Evolutionary conservation across 1,140 invertebrate species (phyloP), one percentile per base, ranked within the genome.

Genomic region (Drepana arcuata): DNA sequence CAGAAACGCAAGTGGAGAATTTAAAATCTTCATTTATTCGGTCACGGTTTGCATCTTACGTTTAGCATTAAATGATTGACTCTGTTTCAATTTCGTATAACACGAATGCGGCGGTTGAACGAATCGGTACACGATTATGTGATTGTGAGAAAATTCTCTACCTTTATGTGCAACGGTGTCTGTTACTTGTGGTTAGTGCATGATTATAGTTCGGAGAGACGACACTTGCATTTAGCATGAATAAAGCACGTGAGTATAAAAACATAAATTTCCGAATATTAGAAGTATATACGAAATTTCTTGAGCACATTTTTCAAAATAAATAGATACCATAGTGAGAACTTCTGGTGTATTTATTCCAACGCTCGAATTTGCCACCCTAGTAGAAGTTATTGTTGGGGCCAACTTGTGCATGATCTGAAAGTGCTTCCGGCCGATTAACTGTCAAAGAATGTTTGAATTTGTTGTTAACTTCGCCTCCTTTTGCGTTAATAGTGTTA

Each of bases 61-160:
- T 71, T 74, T 75, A 70, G 71, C 62, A 73, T 79, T 77, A 77
- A 82, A 82, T 79, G 69, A 73, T 73, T 62, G 74, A 74, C 72
- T 74, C 65, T 77, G 77, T 81, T 79, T 81, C 77, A 79, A 82
- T 82, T 79, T 78, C 65, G 62, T 70, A 52, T 72, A 75, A 79
- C 78, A 79, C 53, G 71, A 82, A 68, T 50, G 64, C 64, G 44
- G 40, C 70, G 44, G 69, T 77, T 59, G 74, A 82, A 79, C 78
- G 69, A 82, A 82, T 82, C 48, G 66, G 41, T 44, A 82, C 78
- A 82, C 49, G 72, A 68, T 82, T 79, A 67, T 75, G 62, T 75
- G 71, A 82, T 77, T 79, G 72, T 79, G 67, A 69, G 66, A 77
- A 68, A 74, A 63, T 57, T 75, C 65, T 70, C 65, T 71, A 62